These are phyloP conservation scores for Accipiter cooperii DNA, from an alignment of 2,113 vertebrate species.

Conservation along the genomic window DNA sequence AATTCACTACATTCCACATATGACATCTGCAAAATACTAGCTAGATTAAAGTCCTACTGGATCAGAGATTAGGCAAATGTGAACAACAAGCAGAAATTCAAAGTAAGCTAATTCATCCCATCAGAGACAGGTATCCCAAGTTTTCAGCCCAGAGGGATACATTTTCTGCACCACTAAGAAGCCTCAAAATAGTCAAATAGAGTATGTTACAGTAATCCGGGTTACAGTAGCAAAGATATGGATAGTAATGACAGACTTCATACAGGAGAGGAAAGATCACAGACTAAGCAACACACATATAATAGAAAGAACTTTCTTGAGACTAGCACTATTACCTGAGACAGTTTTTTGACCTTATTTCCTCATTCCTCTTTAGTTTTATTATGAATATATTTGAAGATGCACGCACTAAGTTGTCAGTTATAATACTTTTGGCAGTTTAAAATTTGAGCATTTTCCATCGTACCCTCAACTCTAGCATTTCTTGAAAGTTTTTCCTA, in stretches of 20 bases:
- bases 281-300: background rate
- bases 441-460: background rate
- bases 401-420: background rate
- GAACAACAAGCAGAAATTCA: background rate
- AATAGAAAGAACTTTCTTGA: background rate
- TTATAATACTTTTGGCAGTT: background rate
- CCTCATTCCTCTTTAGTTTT: background rate
- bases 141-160: background rate
- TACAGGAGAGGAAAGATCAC: background rate
- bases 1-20: background rate
- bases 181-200: background rate
- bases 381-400: background rate
- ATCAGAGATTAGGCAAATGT: background rate
- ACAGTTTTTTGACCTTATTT: background rate
- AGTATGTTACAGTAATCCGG: background rate
- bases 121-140: background rate
- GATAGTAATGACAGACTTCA: background rate
- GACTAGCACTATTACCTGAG: background rate
- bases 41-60: background rate
- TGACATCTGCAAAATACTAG: background rate
- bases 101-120: background rate
- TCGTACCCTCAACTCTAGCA: background rate
- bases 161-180: background rate
- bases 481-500: background rate
- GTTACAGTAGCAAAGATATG: background rate